A percentile compares a stretch with the other conserved stretches of the same genome.
Conservation (phyloP, 2,113 vertebrate species). For the Pterophyllum scalare region DNA sequence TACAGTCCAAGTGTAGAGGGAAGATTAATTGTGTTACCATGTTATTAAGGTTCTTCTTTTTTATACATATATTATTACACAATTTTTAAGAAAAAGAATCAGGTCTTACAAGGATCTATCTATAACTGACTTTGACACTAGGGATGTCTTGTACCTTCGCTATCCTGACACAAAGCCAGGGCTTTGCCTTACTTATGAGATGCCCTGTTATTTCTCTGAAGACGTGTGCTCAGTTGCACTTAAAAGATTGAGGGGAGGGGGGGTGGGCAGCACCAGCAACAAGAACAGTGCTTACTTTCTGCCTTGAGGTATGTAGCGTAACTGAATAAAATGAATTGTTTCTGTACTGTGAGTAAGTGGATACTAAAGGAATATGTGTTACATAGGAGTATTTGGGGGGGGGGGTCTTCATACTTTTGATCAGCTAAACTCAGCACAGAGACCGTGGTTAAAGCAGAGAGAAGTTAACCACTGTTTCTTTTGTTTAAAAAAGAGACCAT, state of each 20-base stretch:
- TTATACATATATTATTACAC: conserved; percentile 55
- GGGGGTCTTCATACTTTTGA: conserved; percentile 67
- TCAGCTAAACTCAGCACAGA: conserved; percentile 69
- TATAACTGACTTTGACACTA: conserved; percentile 65
- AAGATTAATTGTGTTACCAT: conserved; percentile 61
- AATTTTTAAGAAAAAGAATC: conserved; percentile 46
- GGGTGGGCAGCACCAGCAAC: conserved; percentile 39
- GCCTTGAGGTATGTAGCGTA: conserved; percentile 75
- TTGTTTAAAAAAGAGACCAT: conserved; percentile 77
- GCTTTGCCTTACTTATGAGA: conserved; percentile 56
- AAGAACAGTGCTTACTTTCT: conserved; percentile 70
- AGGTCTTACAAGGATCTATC: conserved; percentile 72
- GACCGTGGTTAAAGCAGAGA: conserved; percentile 52
- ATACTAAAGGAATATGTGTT: conserved; percentile 78
- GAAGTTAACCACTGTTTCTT: conserved; percentile 71
- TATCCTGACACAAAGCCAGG: conserved; percentile 56
- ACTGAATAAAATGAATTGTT: conserved; percentile 54
- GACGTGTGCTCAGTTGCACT: conserved; percentile 74
- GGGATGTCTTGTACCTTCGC: conserved; percentile 57
- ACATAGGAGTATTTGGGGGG: conserved; percentile 72
- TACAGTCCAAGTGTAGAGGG: conserved; percentile 61
- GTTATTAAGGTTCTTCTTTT: conserved; percentile 52
- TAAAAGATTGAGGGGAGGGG: conserved; percentile 56
- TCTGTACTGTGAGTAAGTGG: conserved; percentile 76
- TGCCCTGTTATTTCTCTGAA: conserved; percentile 63